phyloP scores from a whole-genome alignment of 2,888 invertebrate genomes.

The Mongoloraphidia duomilia region DNA sequence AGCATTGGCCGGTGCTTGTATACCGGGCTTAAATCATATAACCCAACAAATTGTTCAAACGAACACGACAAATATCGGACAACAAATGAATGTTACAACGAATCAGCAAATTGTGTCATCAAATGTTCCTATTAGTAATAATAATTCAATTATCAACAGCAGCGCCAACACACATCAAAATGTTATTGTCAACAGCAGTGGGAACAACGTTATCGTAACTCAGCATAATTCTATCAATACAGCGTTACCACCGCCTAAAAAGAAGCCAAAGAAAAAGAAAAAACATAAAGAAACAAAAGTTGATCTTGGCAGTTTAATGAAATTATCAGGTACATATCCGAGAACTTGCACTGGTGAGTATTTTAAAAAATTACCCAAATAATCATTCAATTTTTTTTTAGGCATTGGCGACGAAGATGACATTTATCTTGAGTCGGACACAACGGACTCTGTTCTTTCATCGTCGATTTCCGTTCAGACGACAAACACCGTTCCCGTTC shows the following conservation, averaged over 20 bases:
- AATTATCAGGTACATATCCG: slow-evolving; percentile 40
- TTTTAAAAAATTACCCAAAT: neutral
- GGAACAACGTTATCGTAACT: slow-evolving; percentile 7
- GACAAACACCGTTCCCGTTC: no score
- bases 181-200: slow-evolving; percentile 9
- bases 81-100: neutral
- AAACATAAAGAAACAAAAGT: slow-evolving; percentile 40
- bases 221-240: slow-evolving; percentile 3
- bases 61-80: neutral
- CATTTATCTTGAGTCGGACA: slow-evolving; percentile 33
- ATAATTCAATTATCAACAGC: neutral
- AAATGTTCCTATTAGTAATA: neutral
- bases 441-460: slow-evolving; percentile 17
- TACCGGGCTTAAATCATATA: slow-evolving; percentile 1
- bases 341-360: neutral
- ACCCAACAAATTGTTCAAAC: slow-evolving; percentile 4
- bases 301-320: slow-evolving; percentile 60
- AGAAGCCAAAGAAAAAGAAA: slow-evolving; percentile 39
- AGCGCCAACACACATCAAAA: slow-evolving; percentile 8
- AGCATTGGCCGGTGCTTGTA: neutral
- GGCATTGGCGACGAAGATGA: slow-evolving; percentile 51
- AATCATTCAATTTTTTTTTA: slow-evolving; percentile 3
- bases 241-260: slow-evolving; percentile 31
- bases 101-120: no score
- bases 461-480: no score